Percentiles rank a stretch among this genome's conserved stretches.
Evolutionary conservation across 2,113 vertebrate species (phyloP).

Genomic region (Antigone vipio): DNA sequence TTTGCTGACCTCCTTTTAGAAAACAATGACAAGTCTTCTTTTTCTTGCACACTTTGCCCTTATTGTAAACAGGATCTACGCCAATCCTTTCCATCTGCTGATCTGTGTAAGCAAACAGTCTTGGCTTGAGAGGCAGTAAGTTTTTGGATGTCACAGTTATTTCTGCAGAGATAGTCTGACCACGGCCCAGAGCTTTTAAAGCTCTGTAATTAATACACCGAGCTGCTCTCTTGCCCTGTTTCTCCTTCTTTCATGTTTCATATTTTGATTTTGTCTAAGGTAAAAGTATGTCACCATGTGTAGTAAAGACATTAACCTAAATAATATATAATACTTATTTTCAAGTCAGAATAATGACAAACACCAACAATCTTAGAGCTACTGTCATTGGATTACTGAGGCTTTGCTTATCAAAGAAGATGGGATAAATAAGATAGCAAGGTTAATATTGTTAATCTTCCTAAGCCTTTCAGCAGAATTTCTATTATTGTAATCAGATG

Average conservation of each 20-base stretch:
- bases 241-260: not conserved
- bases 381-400: not conserved
- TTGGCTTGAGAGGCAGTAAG: not conserved
- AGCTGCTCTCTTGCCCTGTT: not conserved
- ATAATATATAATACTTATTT: not conserved
- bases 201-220: not conserved
- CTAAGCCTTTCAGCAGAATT: constrained; percentile 44
- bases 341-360: not conserved
- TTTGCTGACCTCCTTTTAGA: not conserved
- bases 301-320: not conserved
- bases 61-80: not conserved
- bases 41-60: not conserved
- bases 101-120: not conserved
- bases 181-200: not conserved
- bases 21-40: not conserved
- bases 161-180: not conserved
- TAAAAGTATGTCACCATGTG: not conserved
- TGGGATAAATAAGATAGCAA: not conserved
- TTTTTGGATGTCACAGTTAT: not conserved
- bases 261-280: not conserved
- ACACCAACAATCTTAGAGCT: not conserved
- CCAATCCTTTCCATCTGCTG: not conserved
- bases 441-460: constrained; percentile 18
- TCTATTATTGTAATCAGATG: constrained; percentile 44
- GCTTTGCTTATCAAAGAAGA: not conserved